Percentiles rank a stretch among this genome's conserved stretches.
Conservation (phyloP, 2,888 invertebrate species). For the Erebia palarica region DNA sequence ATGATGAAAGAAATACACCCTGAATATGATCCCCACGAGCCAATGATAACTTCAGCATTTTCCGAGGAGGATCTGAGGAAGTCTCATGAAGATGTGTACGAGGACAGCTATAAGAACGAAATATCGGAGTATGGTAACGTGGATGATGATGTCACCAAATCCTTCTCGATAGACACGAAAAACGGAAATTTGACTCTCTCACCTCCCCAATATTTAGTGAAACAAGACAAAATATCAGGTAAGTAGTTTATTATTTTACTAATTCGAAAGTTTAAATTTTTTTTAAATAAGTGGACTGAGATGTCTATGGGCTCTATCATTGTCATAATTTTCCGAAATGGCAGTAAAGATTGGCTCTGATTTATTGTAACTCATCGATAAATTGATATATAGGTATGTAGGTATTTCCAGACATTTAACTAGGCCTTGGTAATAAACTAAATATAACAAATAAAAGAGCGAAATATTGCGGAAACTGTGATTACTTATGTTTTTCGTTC, state of each 20-base stretch:
- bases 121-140: constrained; percentile 55
- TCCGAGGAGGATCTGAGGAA: constrained; percentile 75
- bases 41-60: constrained; percentile 78
- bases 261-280: background rate
- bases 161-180: constrained; percentile 60
- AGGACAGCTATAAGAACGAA: constrained; percentile 65
- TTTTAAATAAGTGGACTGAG: background rate
- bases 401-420: too few relatives aligned
- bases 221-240: constrained; percentile 67
- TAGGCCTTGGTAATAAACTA: too few relatives aligned
- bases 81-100: constrained; percentile 70
- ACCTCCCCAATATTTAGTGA: constrained; percentile 50
- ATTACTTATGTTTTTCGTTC: too few relatives aligned
- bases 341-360: too few relatives aligned
- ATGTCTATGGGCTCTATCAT: too few relatives aligned
- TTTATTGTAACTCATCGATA: too few relatives aligned
- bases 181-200: constrained; percentile 53
- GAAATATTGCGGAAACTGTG: too few relatives aligned
- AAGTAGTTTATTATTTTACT: constrained; percentile 20
- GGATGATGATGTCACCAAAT: constrained; percentile 62
- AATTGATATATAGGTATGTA: too few relatives aligned
- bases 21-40: constrained; percentile 77
- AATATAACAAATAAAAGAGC: too few relatives aligned
- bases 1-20: constrained; percentile 74
- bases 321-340: too few relatives aligned